Evolutionary conservation across 2,888 invertebrate genomes (phyloP), one percentile per base, ranked within the genome.

Genomic region (Pelosia muscerda): DNA sequence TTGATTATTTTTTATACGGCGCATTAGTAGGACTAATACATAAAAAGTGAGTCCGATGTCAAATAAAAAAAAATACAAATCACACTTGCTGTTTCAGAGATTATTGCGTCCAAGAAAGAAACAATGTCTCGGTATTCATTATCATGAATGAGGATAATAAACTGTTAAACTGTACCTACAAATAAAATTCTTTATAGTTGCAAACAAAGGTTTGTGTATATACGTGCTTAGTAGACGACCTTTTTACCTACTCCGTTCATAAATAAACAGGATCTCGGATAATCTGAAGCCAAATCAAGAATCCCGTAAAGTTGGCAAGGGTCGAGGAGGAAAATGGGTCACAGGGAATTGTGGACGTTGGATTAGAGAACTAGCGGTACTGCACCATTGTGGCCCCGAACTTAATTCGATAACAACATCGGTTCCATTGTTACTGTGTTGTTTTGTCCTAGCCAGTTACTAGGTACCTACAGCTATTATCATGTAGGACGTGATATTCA

Each of bases 261-360:
- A 70, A 70, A 70, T 71, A 71, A 67, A 71, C 64, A 71, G 65
- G 67, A 71, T 65, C 71, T 68, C 71, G 65, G 71, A 71, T 65
- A 71, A 68, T 71, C 68, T 71, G 65, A 68, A 68, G 69, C 56
- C 65, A 68, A 68, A 68, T 71, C 71, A 67, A 65, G 68, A 68
- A 71, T 63, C 65, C 65, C 65, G 65, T 71, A 71, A 71, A 68
- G 68, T 65, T 71, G 62, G 65, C 54, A 63, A 68, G 68, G 71
- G 71, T 71, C 69, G 66, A 63, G 9, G 23, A 70, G 69, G 69
- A 63, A 70, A 70, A 70, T 66, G 66, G 69, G 69, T 70, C 69
- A 60, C 59, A 53, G 42, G 69, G 63, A 49, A 59, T 66, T 66
- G 69, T 66, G 63, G 66, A 66, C 69, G 63, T 66, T 25, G 66